phyloP scores from a whole-genome alignment of 2,888 invertebrate genomes.

The Orthonychiurus folsomi region DNA sequence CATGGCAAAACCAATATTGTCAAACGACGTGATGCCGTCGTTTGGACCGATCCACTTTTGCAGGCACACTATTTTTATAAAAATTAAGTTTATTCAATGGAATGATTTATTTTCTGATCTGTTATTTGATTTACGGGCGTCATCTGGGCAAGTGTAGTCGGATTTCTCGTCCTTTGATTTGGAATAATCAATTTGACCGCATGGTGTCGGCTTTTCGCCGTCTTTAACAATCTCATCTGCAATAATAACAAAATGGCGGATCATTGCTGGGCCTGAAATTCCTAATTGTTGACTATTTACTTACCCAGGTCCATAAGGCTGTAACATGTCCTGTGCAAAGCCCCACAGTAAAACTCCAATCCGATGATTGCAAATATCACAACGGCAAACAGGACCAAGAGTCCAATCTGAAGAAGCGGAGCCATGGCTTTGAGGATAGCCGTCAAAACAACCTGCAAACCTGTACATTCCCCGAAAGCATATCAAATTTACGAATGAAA shows the following conservation, averaged over 20 bases:
- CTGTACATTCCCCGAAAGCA: constrained; percentile 43
- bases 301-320: constrained; percentile 41
- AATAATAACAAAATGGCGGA: constrained; percentile 21
- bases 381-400: constrained; percentile 53
- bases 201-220: constrained; percentile 77
- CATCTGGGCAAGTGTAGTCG: constrained; percentile 36
- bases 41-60: constrained; percentile 47
- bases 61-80: too few species aligned
- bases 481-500: too few species aligned
- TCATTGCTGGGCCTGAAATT: background rate
- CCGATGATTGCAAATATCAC: constrained; percentile 55
- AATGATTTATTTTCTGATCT: too few species aligned
- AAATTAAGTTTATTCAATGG: too few species aligned
- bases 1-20: constrained; percentile 54
- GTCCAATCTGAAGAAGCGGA: constrained; percentile 51
- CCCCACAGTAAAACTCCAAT: constrained; percentile 51
- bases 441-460: constrained; percentile 53
- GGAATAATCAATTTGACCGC: constrained; percentile 43
- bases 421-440: constrained; percentile 54
- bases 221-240: constrained; percentile 75
- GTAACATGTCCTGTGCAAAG: constrained; percentile 49
- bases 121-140: too few species aligned
- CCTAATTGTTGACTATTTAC: constrained; percentile 4
- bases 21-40: constrained; percentile 52
- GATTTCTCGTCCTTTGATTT: background rate